These are phyloP conservation scores for Caenorhabditis brenneri DNA, from an alignment of 1,140 invertebrate genomes.

Conservation along the genomic window DNA sequence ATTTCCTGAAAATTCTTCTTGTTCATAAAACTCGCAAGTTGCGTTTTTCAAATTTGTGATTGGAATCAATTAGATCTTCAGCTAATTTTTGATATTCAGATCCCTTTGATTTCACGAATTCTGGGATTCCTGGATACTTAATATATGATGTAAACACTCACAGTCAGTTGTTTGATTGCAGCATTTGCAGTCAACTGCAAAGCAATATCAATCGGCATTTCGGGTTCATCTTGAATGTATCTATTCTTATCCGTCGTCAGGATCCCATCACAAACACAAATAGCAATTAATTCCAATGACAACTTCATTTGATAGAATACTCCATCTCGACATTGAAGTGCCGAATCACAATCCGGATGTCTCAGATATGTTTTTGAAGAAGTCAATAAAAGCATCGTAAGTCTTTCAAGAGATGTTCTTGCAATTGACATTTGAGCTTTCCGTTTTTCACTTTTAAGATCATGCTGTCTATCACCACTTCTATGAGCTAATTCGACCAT, in stretches of 20 bases:
- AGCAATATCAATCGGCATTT: slow-evolving; percentile 71
- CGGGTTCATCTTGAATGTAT: slow-evolving; percentile 60
- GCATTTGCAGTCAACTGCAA: slow-evolving; percentile 78
- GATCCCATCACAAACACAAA: slow-evolving; percentile 91
- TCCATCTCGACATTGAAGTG: slow-evolving; percentile 91
- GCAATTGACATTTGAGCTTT: slow-evolving; percentile 93
- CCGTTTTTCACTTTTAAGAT: slow-evolving; percentile 91
- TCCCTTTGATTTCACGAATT: too few species aligned
- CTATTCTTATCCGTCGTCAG: slow-evolving; percentile 72
- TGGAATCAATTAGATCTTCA: too few species aligned
- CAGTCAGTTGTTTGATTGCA: slow-evolving; percentile 81
- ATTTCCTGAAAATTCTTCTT: slow-evolving; percentile 75
- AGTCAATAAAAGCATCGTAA: slow-evolving; percentile 95
- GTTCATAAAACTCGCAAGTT: too few species aligned
- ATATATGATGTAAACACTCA: too few species aligned
- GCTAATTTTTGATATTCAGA: too few species aligned
- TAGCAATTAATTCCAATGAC: slow-evolving; percentile 95
- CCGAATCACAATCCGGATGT: slow-evolving; percentile 89
- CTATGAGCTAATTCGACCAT: slow-evolving; percentile 97
- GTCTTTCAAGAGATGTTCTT: slow-evolving; percentile 80
- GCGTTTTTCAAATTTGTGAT: too few species aligned
- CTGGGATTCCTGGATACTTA: too few species aligned
- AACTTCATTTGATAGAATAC: slow-evolving; percentile 87
- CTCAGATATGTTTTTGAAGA: slow-evolving; percentile 86
- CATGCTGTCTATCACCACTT: slow-evolving; percentile 73